phyloP scores from a whole-genome alignment of 2,113 vertebrate genomes.

The Hiodon tergisus region DNA sequence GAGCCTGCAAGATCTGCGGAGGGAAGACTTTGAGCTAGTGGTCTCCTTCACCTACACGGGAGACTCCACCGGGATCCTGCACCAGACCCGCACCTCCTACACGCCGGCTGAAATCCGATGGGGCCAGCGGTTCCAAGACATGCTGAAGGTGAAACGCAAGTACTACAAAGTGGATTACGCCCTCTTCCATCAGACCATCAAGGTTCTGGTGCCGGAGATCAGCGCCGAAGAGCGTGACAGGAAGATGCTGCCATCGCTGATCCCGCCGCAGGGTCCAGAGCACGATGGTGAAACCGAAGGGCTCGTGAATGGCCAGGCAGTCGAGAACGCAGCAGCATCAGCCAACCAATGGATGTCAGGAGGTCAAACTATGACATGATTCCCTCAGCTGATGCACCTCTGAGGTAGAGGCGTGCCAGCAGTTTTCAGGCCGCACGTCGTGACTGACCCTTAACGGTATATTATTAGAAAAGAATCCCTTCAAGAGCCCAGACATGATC shows the following conservation, averaged over 20 bases:
- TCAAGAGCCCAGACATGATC: too few relatives aligned
- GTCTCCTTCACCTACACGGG: conserved; percentile 90
- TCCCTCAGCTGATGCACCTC: too few relatives aligned
- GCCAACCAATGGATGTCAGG: conserved; percentile 16
- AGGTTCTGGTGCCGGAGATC: conserved; percentile 73
- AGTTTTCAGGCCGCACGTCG: too few relatives aligned
- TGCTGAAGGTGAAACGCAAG: conserved; percentile 72
- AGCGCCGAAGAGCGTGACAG: conserved; percentile 75
- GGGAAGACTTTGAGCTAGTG: conserved; percentile 84
- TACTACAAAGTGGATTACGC: conserved; percentile 82
- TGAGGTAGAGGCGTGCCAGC: too few relatives aligned
- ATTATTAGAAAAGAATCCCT: too few relatives aligned
- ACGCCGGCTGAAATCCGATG: conserved; percentile 81
- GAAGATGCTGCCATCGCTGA: conserved; percentile 52
- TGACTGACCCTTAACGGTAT: too few relatives aligned
- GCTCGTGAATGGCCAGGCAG: conserved; percentile 26
- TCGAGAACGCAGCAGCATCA: conserved; percentile 17
- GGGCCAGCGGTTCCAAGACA: conserved; percentile 87
- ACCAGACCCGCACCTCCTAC: conserved; percentile 89
- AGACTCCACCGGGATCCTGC: conserved; percentile 83
- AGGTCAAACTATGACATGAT: conserved; percentile 9
- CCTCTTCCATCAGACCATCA: conserved; percentile 83
- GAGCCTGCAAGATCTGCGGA: conserved; percentile 68
- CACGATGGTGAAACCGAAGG: conserved; percentile 32
- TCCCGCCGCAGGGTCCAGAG: background rate